A percentile compares a stretch with the other conserved stretches of the same genome.
Conservation (phyloP, 2,113 vertebrate genomes). For the Amphilophus citrinellus region DNA sequence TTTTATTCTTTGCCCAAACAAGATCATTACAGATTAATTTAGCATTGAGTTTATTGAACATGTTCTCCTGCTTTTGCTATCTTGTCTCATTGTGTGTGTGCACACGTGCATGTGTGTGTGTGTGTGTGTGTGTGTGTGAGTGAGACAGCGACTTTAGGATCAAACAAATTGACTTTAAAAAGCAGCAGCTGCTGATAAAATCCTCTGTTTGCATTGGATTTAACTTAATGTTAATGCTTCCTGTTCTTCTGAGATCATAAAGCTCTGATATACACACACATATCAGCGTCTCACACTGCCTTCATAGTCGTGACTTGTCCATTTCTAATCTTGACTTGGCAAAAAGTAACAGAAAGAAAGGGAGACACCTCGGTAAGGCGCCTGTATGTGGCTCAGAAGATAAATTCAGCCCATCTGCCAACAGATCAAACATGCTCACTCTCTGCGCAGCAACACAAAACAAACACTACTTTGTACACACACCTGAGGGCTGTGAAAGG, state of each 20-base stretch:
- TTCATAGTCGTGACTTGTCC: constrained; percentile 24
- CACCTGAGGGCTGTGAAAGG: constrained; percentile 27
- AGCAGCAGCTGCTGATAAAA: not conserved
- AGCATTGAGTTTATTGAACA: not conserved
- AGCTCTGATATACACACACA: not conserved
- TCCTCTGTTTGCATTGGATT: too few relatives aligned
- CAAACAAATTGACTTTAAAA: not conserved
- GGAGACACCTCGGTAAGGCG: not conserved
- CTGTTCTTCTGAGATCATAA: not conserved
- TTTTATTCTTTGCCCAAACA: not conserved
- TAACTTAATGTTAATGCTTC: constrained; percentile 3
- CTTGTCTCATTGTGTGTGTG: too few relatives aligned
- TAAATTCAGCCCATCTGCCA: constrained; percentile 28
- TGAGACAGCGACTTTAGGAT: not conserved
- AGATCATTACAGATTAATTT: constrained; percentile 34
- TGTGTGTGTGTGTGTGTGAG: too few relatives aligned
- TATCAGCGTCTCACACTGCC: not conserved
- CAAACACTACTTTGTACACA: not conserved
- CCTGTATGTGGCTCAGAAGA: not conserved
- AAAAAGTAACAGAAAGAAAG: constrained; percentile 1
- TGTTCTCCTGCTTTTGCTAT: not conserved
- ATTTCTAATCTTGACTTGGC: constrained; percentile 45
- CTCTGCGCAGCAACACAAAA: constrained; percentile 11
- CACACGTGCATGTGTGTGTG: too few relatives aligned
- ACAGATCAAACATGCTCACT: not conserved